These are phyloP conservation scores for Pycnonotus jocosus DNA, from an alignment of 2,113 vertebrate genomes.

Conservation along the genomic window DNA sequence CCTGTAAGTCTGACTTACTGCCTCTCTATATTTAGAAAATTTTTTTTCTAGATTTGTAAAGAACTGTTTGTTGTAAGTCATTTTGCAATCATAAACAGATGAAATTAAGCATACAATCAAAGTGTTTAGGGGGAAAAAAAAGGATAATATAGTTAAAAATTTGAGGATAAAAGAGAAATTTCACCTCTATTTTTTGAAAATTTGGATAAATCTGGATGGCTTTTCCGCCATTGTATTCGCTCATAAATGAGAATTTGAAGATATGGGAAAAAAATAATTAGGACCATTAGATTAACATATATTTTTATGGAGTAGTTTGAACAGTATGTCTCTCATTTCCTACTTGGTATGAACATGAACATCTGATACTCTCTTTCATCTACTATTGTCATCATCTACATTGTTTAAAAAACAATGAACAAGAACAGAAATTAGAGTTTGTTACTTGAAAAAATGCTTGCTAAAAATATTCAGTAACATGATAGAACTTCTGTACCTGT, in stretches of 20 bases:
- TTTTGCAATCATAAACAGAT: neutral
- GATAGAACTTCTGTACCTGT: neutral
- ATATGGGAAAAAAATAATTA: neutral
- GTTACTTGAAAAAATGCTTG: neutral
- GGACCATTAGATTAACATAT: neutral
- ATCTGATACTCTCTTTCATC: neutral
- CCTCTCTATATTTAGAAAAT: neutral
- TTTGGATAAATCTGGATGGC: neutral
- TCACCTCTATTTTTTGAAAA: neutral
- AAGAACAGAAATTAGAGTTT: neutral
- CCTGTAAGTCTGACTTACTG: neutral
- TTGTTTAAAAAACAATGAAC: neutral
- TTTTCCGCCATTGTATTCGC: neutral
- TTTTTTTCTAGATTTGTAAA: neutral
- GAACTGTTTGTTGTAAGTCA: neutral
- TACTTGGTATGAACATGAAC: neutral
- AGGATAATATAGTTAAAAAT: neutral
- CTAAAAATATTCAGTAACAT: neutral
- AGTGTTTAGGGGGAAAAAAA: neutral
- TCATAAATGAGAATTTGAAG: neutral
- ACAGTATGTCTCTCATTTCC: neutral
- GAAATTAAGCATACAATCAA: neutral
- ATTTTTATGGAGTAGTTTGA: neutral
- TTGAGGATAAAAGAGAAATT: neutral
- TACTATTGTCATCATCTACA: neutral